These are phyloP conservation scores for Dermolepida albohirtum DNA, from an alignment of 2,888 invertebrate species.

Conservation along the genomic window DNA sequence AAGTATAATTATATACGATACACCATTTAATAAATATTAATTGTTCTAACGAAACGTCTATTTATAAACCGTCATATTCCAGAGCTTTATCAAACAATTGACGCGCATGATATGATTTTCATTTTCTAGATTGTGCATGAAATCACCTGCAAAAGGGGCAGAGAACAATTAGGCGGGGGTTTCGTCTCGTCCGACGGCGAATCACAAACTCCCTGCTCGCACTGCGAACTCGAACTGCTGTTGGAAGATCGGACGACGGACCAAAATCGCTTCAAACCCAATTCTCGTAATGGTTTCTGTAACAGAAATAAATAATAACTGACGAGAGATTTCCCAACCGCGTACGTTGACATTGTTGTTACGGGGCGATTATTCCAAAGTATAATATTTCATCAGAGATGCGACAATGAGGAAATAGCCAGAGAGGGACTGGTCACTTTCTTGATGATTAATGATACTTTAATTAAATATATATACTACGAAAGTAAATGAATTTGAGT, in stretches of 20 bases:
- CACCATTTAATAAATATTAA: too few species aligned
- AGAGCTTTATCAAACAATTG: too few species aligned
- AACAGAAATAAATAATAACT: slow-evolving; percentile 49
- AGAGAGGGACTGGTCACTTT: background rate
- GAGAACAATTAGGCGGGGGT: slow-evolving; percentile 67
- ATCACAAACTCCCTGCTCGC: slow-evolving; percentile 58
- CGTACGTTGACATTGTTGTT: background rate
- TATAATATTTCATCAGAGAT: slow-evolving; percentile 21
- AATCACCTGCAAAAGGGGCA: slow-evolving; percentile 66
- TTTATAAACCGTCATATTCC: too few species aligned
- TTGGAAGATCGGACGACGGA: slow-evolving; percentile 64
- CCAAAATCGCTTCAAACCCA: slow-evolving; percentile 65
- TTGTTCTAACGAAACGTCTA: too few species aligned
- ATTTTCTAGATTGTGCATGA: too few species aligned
- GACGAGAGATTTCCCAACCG: background rate
- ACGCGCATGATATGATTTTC: too few species aligned
- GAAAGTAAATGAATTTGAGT: too few species aligned
- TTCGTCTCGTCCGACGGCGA: slow-evolving; percentile 59
- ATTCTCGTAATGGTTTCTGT: slow-evolving; percentile 68
- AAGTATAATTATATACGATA: too few species aligned
- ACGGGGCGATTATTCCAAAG: slow-evolving; percentile 10
- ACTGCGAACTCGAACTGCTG: slow-evolving; percentile 61
- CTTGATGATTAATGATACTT: slow-evolving; percentile 14
- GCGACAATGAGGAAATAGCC: slow-evolving; percentile 1
- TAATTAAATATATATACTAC: slow-evolving; percentile 17